Base-by-base conservation (phyloP, 2,113 vertebrate genomes). In the Lophura nycthemera region DNA sequence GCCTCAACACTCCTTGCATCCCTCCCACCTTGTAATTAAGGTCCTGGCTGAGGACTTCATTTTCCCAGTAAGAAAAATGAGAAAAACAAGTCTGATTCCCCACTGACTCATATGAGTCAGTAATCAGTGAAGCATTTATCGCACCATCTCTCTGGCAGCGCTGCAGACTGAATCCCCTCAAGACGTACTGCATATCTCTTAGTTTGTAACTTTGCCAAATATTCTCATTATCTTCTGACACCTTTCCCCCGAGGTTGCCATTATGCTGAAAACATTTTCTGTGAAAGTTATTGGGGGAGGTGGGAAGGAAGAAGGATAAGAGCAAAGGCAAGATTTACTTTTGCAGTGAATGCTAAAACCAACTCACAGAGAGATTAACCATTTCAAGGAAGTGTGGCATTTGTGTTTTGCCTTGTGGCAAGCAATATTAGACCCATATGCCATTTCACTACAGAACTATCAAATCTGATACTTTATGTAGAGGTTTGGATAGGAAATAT, bases 181-280 rank as follows among this genome's bases (percentile, higher is more conserved):
- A 86, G 73, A 82, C 27, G 59, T 42, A 86, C 86, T 78, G 52
- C 27, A 4, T 73, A 30, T 50, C 32, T 94, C 92, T 69, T 45
- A 70, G 32, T 86, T 80, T 88, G 65, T 82, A 94, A 65, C 74
- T 88, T 88, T 69, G 83, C 66, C 70, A 92, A 32, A 87, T 65
- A 84, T 83, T 81, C 88, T 90, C 52, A 47, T 90, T 93, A 92
- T 84, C 74, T 90, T 81, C 86, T 82, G 61, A 90, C 61, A 88
- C 36, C n/a, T 88, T 94, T 93, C 81, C 83, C 77, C 63, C 2
- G 50, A 84, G 45, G 89, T 82, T 66, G 65, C 27, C 27, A 63
- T 93, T 89, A 92, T 24, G 30, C n/a, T 77, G 86, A 89, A 93
- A 96, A 59, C 15, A 75, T 93, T 76, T 82, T 94, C 38, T 63